Evolutionary conservation across 1,140 invertebrate genomes (phyloP).

Genomic region (Argopecten irradians): DNA sequence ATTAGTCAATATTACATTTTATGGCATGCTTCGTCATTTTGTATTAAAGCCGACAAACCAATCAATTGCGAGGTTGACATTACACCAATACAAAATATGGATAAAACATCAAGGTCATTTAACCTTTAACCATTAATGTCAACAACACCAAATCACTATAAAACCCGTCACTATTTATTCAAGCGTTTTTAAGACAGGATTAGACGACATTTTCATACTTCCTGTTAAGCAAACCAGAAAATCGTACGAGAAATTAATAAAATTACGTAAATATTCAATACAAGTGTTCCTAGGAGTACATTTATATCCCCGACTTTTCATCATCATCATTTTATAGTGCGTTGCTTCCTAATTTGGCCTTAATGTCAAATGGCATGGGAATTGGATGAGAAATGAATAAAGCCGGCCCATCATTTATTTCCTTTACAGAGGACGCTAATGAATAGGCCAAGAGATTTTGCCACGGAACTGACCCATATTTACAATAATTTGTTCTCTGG

Average conservation of each 20-base stretch:
- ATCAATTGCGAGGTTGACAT: no score
- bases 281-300: background rate
- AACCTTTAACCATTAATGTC: no score
- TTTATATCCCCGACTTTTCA: background rate
- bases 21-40: no score
- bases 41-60: no score
- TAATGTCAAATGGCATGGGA: background rate
- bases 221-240: background rate
- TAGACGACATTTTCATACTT: background rate
- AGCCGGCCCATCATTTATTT: background rate
- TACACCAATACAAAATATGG: no score
- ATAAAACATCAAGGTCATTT: no score
- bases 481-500: background rate
- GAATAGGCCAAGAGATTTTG: background rate
- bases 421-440: background rate
- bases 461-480: background rate
- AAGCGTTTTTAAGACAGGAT: background rate
- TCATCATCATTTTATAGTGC: background rate
- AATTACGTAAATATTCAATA: background rate
- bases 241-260: background rate
- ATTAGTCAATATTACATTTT: no score
- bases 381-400: slow-evolving; percentile 1
- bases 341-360: background rate
- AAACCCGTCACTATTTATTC: background rate
- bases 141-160: background rate